Evolutionary conservation across 2,797 vertebrate genomes (phyloP), one percentile per base, ranked within the genome.

Genomic region (Sandelia bainsii): DNA sequence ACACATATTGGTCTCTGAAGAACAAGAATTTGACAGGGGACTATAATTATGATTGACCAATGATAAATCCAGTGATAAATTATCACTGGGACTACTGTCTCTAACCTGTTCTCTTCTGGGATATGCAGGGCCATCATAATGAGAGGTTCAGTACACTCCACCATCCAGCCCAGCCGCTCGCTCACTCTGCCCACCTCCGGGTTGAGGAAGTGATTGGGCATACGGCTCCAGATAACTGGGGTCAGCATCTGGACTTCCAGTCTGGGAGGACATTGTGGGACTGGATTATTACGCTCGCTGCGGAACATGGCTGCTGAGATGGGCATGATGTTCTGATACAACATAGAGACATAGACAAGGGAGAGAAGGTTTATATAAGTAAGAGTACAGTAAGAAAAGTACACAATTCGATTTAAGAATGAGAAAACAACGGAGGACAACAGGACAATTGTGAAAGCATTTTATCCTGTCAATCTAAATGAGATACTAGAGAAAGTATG

Each of bases 101-200:
- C 86, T 85, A 64, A 98, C 97, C 97, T 95, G 92, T 97, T 98
- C 93, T 99, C 97, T 89, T 98, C 97, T 0, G 97, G 97, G 75
- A 99, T 95, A 87, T 98, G 97, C 46, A 98, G 92, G 0, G 97
- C 96, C 97, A 99, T 98, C 97, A 98, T 98, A 85, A 92, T 94
- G 39, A 97, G 95, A 0, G 96, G 96, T 29, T 98, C 95, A 0
- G 79, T 79, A 52, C 97, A 98, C 85, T 97, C 95, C 58, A 97
- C 95, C 68, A 93, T 90, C 97, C 97, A 99, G 80, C 97, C 97
- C 1, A 95, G 88, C 1, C 96, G 90, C 83, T 98, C 97, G 3
- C 93, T 94, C 4, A 96, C 87, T 3, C 88, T 93, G 6, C 87
- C 87, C 2, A 94, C 93, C 34, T 96, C 95, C 2, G 96, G 95